Conservation (phyloP, 2,888 invertebrate genomes). For the Erebia aethiops region DNA sequence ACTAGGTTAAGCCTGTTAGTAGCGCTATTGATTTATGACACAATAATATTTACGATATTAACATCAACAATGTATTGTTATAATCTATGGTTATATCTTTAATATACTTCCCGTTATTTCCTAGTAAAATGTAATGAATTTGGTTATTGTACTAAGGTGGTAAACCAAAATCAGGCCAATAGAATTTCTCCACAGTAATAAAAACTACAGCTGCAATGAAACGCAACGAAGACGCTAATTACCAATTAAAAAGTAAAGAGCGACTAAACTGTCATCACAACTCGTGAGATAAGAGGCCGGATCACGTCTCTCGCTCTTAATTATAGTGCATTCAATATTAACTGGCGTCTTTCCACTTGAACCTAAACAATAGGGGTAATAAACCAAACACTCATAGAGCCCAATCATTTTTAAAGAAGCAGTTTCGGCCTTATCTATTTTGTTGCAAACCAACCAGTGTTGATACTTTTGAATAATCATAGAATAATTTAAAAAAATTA, state of each 20-base stretch:
- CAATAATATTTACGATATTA: neutral
- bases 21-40: slow-evolving; percentile 3
- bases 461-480: no score
- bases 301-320: slow-evolving; percentile 56
- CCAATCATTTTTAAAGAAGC: no score
- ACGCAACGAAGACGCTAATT: slow-evolving; percentile 18
- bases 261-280: slow-evolving; percentile 65
- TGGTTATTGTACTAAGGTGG: neutral
- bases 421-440: no score
- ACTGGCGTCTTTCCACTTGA: no score
- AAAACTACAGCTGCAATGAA: slow-evolving; percentile 13
- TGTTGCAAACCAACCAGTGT: no score
- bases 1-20: no score
- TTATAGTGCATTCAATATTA: no score
- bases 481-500: no score
- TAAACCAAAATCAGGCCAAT: slow-evolving; percentile 5
- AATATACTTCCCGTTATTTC: neutral
- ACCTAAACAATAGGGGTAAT: no score
- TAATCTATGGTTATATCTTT: neutral
- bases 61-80: neutral
- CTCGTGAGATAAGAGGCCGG: slow-evolving; percentile 55
- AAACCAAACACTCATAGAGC: no score
- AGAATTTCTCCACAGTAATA: slow-evolving; percentile 14
- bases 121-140: slow-evolving; percentile 1
- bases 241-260: slow-evolving; percentile 58